These are phyloP conservation scores for Sylvilagus floridanus DNA, from an alignment of 2,797 vertebrate genomes.

Conservation along the genomic window DNA sequence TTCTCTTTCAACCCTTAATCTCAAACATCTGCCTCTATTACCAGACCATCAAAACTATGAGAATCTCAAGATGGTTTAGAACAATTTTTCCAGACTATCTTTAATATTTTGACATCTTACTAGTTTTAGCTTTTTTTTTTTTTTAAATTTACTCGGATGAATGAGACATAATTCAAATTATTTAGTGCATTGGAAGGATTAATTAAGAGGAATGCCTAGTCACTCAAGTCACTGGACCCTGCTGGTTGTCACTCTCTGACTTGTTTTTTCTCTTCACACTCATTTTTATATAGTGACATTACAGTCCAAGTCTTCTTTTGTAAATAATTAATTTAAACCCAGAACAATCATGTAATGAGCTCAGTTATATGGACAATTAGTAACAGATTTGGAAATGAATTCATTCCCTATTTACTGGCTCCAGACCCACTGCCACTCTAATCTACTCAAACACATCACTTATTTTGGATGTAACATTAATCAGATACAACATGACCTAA, in stretches of 20 bases:
- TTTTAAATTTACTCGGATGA: slow-evolving; percentile 50
- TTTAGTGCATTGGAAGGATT: slow-evolving; percentile 63
- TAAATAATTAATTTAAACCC: slow-evolving; percentile 65
- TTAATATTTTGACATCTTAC: slow-evolving; percentile 44
- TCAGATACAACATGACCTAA: slow-evolving; percentile 10
- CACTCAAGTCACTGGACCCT: slow-evolving; percentile 30
- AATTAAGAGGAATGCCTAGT: slow-evolving; percentile 61
- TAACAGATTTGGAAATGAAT: not conserved
- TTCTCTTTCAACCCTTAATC: slow-evolving; percentile 26
- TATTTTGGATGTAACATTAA: slow-evolving; percentile 17
- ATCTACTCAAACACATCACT: not conserved
- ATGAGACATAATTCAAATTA: slow-evolving; percentile 59
- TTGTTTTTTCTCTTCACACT: slow-evolving; percentile 45
- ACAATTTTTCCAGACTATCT: slow-evolving; percentile 60
- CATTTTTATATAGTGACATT: slow-evolving; percentile 52
- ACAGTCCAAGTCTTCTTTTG: slow-evolving; percentile 55
- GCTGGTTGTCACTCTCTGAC: slow-evolving; percentile 53
- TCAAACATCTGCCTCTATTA: slow-evolving; percentile 26
- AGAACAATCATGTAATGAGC: slow-evolving; percentile 30
- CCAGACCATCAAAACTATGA: slow-evolving; percentile 13
- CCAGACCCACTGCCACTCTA: not conserved
- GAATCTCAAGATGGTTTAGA: slow-evolving; percentile 39
- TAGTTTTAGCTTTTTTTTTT: slow-evolving; percentile 55
- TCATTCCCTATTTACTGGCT: slow-evolving; percentile 54
- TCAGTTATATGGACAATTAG: slow-evolving; percentile 31